Conservation (phyloP, 2,888 invertebrate genomes). For the Patella depressa region DNA sequence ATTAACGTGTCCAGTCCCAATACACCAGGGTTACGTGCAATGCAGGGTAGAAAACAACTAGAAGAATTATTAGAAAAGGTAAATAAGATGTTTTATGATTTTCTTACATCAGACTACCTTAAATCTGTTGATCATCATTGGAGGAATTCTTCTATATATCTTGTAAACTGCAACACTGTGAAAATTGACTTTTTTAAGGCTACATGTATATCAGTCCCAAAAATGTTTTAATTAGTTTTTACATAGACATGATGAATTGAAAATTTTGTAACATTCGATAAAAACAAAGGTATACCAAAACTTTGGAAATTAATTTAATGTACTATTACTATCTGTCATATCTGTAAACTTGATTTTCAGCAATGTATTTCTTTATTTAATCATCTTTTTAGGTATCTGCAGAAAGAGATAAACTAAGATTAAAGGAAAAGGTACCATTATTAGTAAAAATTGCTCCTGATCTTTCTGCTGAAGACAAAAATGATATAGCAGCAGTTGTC, state of each 20-base stretch:
- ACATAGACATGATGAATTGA: no score
- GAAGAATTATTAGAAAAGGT: conserved; percentile 77
- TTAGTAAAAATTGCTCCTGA: conserved; percentile 96
- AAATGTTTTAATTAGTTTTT: no score
- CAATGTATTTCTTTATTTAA: not conserved
- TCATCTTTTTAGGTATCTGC: conserved; percentile 55
- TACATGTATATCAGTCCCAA: no score
- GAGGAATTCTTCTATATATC: no score
- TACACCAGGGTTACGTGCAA: conserved; percentile 88
- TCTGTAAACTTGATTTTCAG: not conserved
- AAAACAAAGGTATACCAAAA: no score
- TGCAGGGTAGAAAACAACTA: conserved; percentile 85
- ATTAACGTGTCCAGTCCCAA: conserved; percentile 98
- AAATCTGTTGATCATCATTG: no score
- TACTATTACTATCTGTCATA: not conserved
- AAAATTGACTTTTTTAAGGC: no score
- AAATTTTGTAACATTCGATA: no score
- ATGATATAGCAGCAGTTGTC: conserved; percentile 84
- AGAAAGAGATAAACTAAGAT: conserved; percentile 53
- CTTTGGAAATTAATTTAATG: no score
- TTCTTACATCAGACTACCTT: no score
- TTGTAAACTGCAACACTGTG: no score
- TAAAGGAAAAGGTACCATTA: conserved; percentile 79
- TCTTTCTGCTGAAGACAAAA: conserved; percentile 81
- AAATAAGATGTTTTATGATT: not conserved